Percentiles rank a stretch among this genome's conserved stretches.
phyloP scores from a whole-genome alignment of 2,888 invertebrate genomes.

The Anthrax anthrax region DNA sequence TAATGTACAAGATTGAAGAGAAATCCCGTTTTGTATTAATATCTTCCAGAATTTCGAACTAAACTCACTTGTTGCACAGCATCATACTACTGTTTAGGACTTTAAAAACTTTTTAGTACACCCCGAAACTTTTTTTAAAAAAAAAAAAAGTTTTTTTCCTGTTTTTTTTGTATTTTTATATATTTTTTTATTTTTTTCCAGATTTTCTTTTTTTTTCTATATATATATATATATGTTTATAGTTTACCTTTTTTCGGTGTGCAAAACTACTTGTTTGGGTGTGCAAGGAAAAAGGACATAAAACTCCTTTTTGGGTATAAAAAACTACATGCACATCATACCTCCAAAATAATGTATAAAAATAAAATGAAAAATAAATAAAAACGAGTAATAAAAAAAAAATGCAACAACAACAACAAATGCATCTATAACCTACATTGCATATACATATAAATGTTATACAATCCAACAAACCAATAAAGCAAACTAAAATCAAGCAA shows the following conservation, averaged over 20 bases:
- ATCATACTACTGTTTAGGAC: constrained; percentile 20
- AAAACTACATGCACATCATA: not conserved
- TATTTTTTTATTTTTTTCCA: constrained; percentile 19
- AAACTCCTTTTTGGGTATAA: constrained; percentile 12
- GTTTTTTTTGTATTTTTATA: constrained; percentile 13
- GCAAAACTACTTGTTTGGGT: constrained; percentile 21
- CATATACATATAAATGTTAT: not conserved
- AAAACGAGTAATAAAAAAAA: not conserved
- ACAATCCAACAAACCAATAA: too few relatives aligned
- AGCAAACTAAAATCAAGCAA: too few relatives aligned
- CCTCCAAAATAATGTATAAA: not conserved
- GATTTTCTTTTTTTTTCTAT: constrained; percentile 23
- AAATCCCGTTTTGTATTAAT: too few relatives aligned
- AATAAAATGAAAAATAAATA: not conserved
- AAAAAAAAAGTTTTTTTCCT: constrained; percentile 10
- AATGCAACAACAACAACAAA: not conserved
- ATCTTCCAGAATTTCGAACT: too few relatives aligned
- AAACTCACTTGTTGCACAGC: constrained; percentile 37
- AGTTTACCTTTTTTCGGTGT: constrained; percentile 13
- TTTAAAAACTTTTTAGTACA: constrained; percentile 29
- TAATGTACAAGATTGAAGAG: too few relatives aligned
- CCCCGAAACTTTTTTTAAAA: constrained; percentile 33
- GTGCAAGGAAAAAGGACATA: constrained; percentile 18
- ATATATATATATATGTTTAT: too few relatives aligned
- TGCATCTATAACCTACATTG: not conserved